Evolutionary conservation across 2,888 invertebrate species (phyloP), one percentile per base, ranked within the genome.

Genomic region (Salpingus planirostris): DNA sequence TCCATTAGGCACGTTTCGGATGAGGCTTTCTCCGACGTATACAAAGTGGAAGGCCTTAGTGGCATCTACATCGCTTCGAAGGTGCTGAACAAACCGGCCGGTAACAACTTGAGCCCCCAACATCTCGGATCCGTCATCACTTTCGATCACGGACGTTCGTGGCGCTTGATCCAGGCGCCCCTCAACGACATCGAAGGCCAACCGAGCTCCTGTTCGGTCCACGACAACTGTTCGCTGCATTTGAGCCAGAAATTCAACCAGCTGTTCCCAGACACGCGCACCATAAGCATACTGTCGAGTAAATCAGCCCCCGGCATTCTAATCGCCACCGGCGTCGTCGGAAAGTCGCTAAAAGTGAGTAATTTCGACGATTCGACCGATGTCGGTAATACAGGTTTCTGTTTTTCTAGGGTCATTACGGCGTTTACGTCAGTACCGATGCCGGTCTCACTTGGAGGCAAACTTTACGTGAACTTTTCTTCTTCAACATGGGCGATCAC

Each of bases 61-160:
- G 92, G 92, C 1, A 84, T 92, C 46, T 92, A 89, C 66, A 88
- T 93, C 41, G 91, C 88, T 1, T 89, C 89, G 0, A 79, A 80
- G 55, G 74, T 90, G 1, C 67, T 69, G 14, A 62, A 68, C 1
- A 74, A 73, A 50, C 67, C 70, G 0, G 61, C 65, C 2, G 67
- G 70, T 2, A 61, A 69, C 18, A 71, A 70, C 41, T 70, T 82
- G 2, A 78, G 78, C 1, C 80, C 82, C 0, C 85, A 87, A 47
- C 77, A 88, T 59, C 69, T 91, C 27, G 68, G 78, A 1, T 84
- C 89, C 0, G 60, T 85, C 29, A 89, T 92, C 32, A 83, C 88
- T 0, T 91, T 79, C 59, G 88, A 92, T 61, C 85, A 88, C 54
- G 93, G 93, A 2, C 80, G 77, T 28, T 76, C 79, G 4, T 93